A percentile compares a stretch with the other conserved stretches of the same genome.
phyloP scores from a whole-genome alignment of 1,140 invertebrate genomes.

The Euwallacea fornicatus region DNA sequence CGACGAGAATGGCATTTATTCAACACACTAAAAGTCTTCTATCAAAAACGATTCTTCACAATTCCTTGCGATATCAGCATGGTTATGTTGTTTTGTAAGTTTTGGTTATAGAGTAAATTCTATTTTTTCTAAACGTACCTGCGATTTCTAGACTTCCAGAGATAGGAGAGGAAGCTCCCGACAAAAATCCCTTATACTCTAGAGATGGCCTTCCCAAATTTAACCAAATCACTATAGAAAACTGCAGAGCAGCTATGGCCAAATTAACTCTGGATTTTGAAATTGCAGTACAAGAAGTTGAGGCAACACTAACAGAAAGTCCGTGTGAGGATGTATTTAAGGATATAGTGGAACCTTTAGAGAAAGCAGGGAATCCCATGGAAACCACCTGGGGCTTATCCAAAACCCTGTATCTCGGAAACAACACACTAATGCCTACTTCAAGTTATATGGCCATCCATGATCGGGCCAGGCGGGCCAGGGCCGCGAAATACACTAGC shows the following conservation, averaged over 20 bases:
- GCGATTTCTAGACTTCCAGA: conserved; percentile 77
- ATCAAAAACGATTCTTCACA: neutral
- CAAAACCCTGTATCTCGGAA: conserved; percentile 80
- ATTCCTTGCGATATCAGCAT: conserved; percentile 12
- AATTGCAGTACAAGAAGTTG: conserved; percentile 67
- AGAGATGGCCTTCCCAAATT: conserved; percentile 77
- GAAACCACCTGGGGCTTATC: conserved; percentile 85
- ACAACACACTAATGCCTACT: conserved; percentile 76
- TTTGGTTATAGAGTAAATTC: neutral
- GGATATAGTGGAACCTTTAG: conserved; percentile 76
- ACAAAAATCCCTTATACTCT: conserved; percentile 74
- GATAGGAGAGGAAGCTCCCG: conserved; percentile 78
- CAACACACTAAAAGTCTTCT: conserved; percentile 4
- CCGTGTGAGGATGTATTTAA: conserved; percentile 65
- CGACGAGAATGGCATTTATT: conserved; percentile 18
- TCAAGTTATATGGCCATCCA: conserved; percentile 75
- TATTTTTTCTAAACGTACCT: conserved; percentile 5
- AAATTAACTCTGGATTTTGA: conserved; percentile 84
- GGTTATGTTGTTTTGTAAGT: conserved; percentile 29
- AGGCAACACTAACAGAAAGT: conserved; percentile 59
- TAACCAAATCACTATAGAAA: conserved; percentile 76
- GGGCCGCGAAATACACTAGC: conserved; percentile 68
- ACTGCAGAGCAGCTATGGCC: conserved; percentile 78
- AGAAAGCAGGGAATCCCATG: conserved; percentile 70
- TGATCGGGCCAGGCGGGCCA: conserved; percentile 67